phyloP scores from a whole-genome alignment of 2,888 invertebrate species.

The Tanytarsus gracilentus region DNA sequence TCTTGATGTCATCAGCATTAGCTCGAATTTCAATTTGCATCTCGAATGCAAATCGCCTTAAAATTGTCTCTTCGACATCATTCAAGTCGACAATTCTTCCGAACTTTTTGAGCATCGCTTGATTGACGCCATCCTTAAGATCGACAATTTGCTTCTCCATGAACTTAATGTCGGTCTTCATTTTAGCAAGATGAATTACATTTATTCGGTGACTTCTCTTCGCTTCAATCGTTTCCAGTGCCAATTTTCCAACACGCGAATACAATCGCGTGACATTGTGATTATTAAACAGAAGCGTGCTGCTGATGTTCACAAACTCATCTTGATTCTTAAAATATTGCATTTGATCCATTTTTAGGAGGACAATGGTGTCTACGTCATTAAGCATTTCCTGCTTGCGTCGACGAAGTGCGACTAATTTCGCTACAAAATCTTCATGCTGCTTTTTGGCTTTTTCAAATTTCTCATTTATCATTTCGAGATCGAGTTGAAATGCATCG shows the following conservation, averaged over 20 bases:
- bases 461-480: slow-evolving; percentile 48
- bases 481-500: neutral
- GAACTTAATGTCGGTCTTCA: slow-evolving; percentile 58
- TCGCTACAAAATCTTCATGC: neutral
- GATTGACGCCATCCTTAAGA: slow-evolving; percentile 44
- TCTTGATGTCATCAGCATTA: slow-evolving; percentile 44
- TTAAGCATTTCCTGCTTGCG: slow-evolving; percentile 70
- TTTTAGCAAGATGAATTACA: slow-evolving; percentile 57
- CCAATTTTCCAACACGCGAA: slow-evolving; percentile 53
- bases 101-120: slow-evolving; percentile 49
- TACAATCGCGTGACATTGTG: slow-evolving; percentile 50
- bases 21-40: slow-evolving; percentile 47
- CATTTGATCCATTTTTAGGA: slow-evolving; percentile 62
- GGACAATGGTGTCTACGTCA: slow-evolving; percentile 59
- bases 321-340: slow-evolving; percentile 48
- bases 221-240: slow-evolving; percentile 55
- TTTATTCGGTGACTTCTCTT: slow-evolving; percentile 54
- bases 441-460: slow-evolving; percentile 41
- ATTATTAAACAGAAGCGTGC: slow-evolving; percentile 57
- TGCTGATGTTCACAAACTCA: slow-evolving; percentile 42
- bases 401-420: slow-evolving; percentile 44
- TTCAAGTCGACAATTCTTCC: slow-evolving; percentile 48
- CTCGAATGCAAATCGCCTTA: slow-evolving; percentile 48
- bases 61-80: slow-evolving; percentile 48
- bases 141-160: slow-evolving; percentile 53